phyloP scores from a whole-genome alignment of 2,113 vertebrate species.

The Vulpes vulpes region DNA sequence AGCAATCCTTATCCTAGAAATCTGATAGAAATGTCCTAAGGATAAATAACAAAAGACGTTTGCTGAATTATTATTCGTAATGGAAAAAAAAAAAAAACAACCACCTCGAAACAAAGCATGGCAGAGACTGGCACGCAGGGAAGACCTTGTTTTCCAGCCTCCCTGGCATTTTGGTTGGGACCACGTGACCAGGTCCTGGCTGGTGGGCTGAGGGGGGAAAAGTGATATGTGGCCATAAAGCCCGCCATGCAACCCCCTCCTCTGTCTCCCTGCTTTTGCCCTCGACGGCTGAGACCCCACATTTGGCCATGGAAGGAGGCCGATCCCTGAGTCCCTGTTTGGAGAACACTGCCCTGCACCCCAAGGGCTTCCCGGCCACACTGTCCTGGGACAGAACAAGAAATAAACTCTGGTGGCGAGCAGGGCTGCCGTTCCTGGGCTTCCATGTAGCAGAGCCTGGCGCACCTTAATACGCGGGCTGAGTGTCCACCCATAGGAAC shows the following conservation, averaged over 20 bases:
- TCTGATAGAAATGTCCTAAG: not conserved
- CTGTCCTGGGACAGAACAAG: not conserved
- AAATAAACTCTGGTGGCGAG: not conserved
- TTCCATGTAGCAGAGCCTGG: not conserved
- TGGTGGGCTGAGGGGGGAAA: not conserved
- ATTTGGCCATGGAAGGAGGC: not conserved
- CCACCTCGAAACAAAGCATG: not conserved
- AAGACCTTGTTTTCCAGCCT: not conserved
- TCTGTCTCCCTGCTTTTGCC: not conserved
- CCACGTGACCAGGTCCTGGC: not conserved
- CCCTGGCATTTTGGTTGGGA: not conserved
- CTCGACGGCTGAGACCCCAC: accelerated
- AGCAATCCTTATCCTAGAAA: not conserved
- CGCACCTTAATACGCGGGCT: not conserved
- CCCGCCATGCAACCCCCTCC: no score
- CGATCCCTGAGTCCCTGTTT: accelerated
- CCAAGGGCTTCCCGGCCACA: not conserved
- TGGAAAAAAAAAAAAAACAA: not conserved
- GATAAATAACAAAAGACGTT: not conserved
- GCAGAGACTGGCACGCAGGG: not conserved
- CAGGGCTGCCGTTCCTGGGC: not conserved
- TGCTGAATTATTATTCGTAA: not conserved
- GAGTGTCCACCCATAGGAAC: not conserved
- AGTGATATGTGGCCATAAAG: not conserved
- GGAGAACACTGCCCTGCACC: not conserved